Conservation (phyloP, 2,797 vertebrate genomes). For the Melanotaenia trifasciata region DNA sequence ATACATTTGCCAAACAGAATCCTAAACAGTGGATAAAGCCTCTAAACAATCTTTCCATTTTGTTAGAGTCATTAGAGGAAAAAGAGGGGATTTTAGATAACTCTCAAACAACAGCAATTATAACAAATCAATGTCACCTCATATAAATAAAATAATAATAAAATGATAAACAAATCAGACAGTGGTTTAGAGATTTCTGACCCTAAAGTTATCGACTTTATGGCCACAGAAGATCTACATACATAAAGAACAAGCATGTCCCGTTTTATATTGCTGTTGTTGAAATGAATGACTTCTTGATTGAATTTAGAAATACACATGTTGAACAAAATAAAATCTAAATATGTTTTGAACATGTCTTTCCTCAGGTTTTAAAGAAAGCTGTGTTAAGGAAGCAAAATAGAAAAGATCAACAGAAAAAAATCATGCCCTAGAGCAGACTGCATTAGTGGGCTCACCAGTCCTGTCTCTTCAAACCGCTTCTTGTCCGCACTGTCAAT, state of each 20-base stretch:
- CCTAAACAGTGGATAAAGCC: not conserved
- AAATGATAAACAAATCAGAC: not conserved
- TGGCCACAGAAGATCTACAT: too few species aligned
- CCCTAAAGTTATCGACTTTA: too few species aligned
- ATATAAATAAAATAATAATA: too few species aligned
- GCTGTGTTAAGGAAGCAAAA: not conserved
- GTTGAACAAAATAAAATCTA: not conserved
- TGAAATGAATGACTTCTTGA: not conserved
- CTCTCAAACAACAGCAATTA: not conserved
- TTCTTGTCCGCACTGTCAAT: constrained; percentile 93
- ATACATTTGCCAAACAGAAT: not conserved
- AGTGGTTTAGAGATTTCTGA: not conserved
- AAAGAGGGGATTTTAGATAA: not conserved
- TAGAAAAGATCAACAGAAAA: not conserved
- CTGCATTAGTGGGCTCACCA: constrained; percentile 80
- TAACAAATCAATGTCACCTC: not conserved
- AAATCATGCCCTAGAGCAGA: not conserved
- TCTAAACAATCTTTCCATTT: not conserved
- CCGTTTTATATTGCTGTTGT: not conserved
- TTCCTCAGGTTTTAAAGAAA: not conserved
- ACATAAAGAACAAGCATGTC: too few species aligned
- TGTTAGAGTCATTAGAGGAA: not conserved
- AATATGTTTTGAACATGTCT: not conserved
- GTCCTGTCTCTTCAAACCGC: constrained; percentile 91
- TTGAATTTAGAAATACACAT: not conserved